Evolutionary conservation across 1,140 invertebrate species (phyloP).

Genomic region (Ptiloglossa arizonensis): DNA sequence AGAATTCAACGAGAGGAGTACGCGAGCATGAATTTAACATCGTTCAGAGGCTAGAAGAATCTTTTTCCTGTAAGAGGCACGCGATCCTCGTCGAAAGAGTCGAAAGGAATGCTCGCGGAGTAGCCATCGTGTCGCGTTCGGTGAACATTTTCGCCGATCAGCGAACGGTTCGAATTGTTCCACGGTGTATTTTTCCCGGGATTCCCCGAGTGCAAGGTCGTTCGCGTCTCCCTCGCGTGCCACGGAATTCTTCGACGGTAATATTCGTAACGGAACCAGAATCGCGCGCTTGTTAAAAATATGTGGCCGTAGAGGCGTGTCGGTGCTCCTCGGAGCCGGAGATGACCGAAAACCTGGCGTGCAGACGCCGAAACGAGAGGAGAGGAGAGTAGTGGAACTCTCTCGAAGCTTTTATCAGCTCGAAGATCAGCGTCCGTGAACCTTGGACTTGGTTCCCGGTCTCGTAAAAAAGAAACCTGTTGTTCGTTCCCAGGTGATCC

Average conservation of each 20-base stretch:
- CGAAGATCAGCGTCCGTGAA: conserved; percentile 38
- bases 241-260: conserved; percentile 41
- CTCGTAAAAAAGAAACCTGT: conserved; percentile 40
- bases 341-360: conserved; percentile 16
- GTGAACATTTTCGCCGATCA: neutral
- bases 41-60: neutral
- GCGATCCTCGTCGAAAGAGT: no score
- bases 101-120: neutral
- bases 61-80: neutral
- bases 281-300: conserved; percentile 47
- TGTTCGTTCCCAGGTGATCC: conserved; percentile 17
- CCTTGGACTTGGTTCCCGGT: conserved; percentile 20
- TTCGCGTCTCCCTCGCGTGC: neutral
- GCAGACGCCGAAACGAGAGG: neutral
- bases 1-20: no score
- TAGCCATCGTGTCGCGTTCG: neutral
- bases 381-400: neutral
- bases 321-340: neutral
- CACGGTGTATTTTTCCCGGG: neutral
- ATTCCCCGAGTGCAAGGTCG: conserved; percentile 12
- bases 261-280: conserved; percentile 66
- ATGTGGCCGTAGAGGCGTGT: neutral
- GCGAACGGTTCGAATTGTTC: neutral
- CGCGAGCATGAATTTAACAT: no score
- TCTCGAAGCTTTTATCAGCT: conserved; percentile 49